A percentile compares a stretch with the other conserved stretches of the same genome.
Conservation (phyloP, 2,888 invertebrate species). For the Drosophila kokeensis region DNA sequence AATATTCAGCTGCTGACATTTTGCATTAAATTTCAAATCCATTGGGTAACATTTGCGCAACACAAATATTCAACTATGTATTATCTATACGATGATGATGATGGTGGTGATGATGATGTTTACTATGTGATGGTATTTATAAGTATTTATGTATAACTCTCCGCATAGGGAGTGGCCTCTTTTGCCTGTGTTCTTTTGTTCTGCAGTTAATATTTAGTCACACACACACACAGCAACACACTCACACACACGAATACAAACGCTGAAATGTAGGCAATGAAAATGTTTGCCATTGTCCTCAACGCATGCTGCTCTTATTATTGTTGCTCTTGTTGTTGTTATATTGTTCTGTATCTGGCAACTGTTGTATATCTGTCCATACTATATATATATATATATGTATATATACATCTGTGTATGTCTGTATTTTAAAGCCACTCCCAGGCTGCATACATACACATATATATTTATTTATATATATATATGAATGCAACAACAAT, state of each 20-base stretch:
- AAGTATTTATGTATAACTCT: not conserved
- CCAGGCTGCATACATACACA: constrained; percentile 34
- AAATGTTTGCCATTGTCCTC: constrained; percentile 56
- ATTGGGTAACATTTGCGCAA: not conserved
- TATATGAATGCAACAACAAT: constrained; percentile 32
- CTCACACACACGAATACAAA: not conserved
- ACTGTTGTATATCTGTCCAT: not conserved
- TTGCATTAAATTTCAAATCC: constrained; percentile 1
- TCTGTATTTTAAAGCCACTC: constrained; percentile 71
- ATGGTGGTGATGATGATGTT: not conserved
- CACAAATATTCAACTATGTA: constrained; percentile 1
- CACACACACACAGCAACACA: constrained; percentile 11
- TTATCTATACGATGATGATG: not conserved
- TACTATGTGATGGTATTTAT: not conserved
- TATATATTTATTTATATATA: not conserved
- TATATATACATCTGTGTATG: not conserved
- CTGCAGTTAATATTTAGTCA: constrained; percentile 44
- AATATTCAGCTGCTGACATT: not conserved
- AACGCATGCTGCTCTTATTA: constrained; percentile 5
- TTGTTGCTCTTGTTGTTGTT: constrained; percentile 9
- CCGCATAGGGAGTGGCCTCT: constrained; percentile 48
- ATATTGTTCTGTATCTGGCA: constrained; percentile 11
- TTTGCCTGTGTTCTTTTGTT: constrained; percentile 3
- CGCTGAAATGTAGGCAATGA: constrained; percentile 74
- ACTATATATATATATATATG: no score